These are phyloP conservation scores for Synergus japonicus DNA, from an alignment of 2,888 invertebrate genomes.

Conservation along the genomic window DNA sequence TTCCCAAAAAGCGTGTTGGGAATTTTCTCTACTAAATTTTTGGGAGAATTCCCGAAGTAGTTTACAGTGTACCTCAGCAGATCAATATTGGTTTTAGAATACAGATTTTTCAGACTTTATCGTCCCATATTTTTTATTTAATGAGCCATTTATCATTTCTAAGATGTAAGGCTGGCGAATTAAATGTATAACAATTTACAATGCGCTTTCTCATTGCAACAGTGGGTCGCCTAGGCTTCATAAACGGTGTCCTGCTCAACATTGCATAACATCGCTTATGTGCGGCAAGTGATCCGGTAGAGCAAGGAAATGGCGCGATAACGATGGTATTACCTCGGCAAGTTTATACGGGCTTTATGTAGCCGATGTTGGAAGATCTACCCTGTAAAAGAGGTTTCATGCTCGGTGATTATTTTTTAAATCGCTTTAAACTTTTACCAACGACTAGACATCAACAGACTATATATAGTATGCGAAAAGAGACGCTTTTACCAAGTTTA, in stretches of 20 bases:
- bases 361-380: not conserved
- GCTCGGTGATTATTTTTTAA: not conserved
- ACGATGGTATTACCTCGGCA: not conserved
- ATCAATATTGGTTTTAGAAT: too few species aligned
- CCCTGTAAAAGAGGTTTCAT: not conserved
- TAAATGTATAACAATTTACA: not conserved
- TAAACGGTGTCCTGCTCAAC: not conserved
- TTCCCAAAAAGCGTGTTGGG: too few species aligned
- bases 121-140: too few species aligned
- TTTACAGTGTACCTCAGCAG: too few species aligned
- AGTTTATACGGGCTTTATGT: not conserved
- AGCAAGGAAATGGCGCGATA: not conserved
- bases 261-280: conserved; percentile 1
- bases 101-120: too few species aligned
- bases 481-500: not conserved
- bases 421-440: not conserved
- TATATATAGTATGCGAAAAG: not conserved
- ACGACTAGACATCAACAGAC: not conserved
- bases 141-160: not conserved
- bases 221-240: not conserved
- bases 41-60: too few species aligned
- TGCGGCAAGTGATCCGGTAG: not conserved
- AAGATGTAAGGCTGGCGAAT: not conserved
- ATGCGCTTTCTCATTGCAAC: not conserved
- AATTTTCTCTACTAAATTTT: too few species aligned